phyloP scores from a whole-genome alignment of 92 coral and sea anemone species.

The Porites lobata region DNA sequence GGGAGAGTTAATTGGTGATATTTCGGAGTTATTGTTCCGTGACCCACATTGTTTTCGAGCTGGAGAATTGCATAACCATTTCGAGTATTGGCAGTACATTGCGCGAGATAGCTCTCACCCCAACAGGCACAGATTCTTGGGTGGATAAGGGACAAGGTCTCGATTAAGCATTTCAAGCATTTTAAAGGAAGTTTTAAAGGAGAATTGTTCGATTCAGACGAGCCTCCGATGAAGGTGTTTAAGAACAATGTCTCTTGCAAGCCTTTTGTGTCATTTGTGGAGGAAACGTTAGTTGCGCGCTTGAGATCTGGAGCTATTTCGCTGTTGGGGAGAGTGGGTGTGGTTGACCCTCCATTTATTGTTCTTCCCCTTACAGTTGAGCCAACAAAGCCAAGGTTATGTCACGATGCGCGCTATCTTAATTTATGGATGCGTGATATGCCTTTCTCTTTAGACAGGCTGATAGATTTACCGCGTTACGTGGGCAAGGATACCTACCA shows the following conservation, averaged over 20 bases:
- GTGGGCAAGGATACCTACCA: constrained; percentile 2
- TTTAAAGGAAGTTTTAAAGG: constrained; percentile 53
- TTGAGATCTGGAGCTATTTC: not conserved
- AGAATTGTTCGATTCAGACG: constrained; percentile 34
- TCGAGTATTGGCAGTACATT: constrained; percentile 13
- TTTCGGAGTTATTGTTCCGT: not conserved
- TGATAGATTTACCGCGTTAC: constrained; percentile 40
- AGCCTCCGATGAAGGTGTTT: constrained; percentile 23
- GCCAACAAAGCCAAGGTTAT: constrained; percentile 52
- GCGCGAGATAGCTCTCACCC: constrained; percentile 15
- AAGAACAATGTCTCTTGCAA: not conserved
- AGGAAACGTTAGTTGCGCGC: not conserved
- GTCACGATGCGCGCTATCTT: constrained; percentile 17
- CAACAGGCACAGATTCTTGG: constrained; percentile 23
- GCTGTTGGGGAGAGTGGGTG: constrained; percentile 42
- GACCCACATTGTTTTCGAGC: constrained; percentile 20
- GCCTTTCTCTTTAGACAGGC: constrained; percentile 23
- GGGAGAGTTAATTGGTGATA: constrained; percentile 5
- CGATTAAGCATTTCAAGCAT: constrained; percentile 21
- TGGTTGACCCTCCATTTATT: constrained; percentile 43
- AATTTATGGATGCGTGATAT: constrained; percentile 46
- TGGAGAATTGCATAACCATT: constrained; percentile 12
- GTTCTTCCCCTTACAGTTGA: constrained; percentile 59
- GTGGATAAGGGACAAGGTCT: constrained; percentile 22
- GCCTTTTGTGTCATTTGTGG: constrained; percentile 4